A percentile compares a stretch with the other conserved stretches of the same genome.
Evolutionary conservation across 2,797 vertebrate genomes (phyloP).

Genomic region (Chelidonichthys spinosus): DNA sequence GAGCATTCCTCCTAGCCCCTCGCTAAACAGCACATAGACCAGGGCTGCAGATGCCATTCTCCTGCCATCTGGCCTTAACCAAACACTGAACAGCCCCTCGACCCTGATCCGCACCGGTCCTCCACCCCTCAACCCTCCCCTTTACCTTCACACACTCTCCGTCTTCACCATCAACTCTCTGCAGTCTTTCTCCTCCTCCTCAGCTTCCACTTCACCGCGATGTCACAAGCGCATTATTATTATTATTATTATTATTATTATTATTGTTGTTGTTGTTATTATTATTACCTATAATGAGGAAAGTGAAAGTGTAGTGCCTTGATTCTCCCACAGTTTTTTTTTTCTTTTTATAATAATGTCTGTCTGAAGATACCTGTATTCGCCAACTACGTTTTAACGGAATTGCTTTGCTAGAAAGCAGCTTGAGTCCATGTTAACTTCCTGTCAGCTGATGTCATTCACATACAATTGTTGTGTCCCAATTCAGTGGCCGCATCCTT

Average conservation of each 20-base stretch:
- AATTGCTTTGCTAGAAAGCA: no score
- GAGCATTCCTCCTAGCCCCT: slow-evolving; percentile 68
- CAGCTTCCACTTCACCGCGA: background rate
- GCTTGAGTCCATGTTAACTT: no score
- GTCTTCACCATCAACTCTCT: background rate
- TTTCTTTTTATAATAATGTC: background rate
- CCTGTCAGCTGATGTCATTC: no score
- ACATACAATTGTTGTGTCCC: no score
- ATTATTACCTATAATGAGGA: background rate
- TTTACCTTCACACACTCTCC: background rate
- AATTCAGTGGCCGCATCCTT: no score
- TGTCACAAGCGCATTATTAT: background rate
- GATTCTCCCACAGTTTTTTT: background rate
- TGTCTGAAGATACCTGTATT: no score
- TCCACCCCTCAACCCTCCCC: background rate
- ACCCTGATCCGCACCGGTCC: background rate
- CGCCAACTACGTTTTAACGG: no score
- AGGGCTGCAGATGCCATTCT: slow-evolving; percentile 62
- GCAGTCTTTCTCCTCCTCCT: slow-evolving; percentile 6
- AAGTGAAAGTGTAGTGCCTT: background rate
- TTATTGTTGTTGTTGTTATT: background rate
- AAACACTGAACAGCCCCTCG: slow-evolving; percentile 60
- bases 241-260: background rate
- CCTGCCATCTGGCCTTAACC: slow-evolving; percentile 73
- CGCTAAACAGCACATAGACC: slow-evolving; percentile 39